Conservation (phyloP, 2,888 invertebrate genomes). For the Apocheima hispidaria region DNA sequence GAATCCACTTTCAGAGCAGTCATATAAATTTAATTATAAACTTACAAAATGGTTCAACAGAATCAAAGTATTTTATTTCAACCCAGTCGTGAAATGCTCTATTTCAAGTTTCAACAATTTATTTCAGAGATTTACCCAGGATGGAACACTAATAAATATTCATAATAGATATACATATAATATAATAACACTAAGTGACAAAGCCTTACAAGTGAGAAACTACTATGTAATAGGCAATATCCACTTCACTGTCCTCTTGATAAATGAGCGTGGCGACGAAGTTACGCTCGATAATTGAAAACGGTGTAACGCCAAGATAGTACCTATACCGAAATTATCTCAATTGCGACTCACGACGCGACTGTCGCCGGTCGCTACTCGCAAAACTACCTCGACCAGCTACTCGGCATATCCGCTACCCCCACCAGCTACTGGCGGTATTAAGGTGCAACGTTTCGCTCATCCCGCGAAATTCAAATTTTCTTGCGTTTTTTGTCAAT, state of each 20-base stretch:
- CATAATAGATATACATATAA: neutral
- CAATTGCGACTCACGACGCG: too few relatives aligned
- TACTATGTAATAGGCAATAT: constrained; percentile 44
- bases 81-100: too few relatives aligned
- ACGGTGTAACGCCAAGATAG: neutral
- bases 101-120: neutral
- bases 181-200: constrained; percentile 24
- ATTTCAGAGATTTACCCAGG: neutral
- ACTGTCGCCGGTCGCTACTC: neutral
- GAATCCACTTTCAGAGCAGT: too few relatives aligned
- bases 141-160: too few relatives aligned
- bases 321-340: neutral
- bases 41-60: neutral
- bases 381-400: too few relatives aligned
- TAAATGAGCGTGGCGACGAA: constrained; percentile 6
- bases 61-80: too few relatives aligned
- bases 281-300: neutral
- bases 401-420: too few relatives aligned
- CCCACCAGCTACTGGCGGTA: too few relatives aligned
- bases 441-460: too few relatives aligned
- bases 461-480: too few relatives aligned
- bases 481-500: too few relatives aligned
- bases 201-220: constrained; percentile 45
- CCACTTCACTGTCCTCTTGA: constrained; percentile 31
- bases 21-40: too few relatives aligned